Percentiles rank a stretch among this genome's conserved stretches.
These are phyloP conservation scores for Esox masquinongy DNA, from an alignment of 2,797 vertebrate genomes.

Conservation along the genomic window DNA sequence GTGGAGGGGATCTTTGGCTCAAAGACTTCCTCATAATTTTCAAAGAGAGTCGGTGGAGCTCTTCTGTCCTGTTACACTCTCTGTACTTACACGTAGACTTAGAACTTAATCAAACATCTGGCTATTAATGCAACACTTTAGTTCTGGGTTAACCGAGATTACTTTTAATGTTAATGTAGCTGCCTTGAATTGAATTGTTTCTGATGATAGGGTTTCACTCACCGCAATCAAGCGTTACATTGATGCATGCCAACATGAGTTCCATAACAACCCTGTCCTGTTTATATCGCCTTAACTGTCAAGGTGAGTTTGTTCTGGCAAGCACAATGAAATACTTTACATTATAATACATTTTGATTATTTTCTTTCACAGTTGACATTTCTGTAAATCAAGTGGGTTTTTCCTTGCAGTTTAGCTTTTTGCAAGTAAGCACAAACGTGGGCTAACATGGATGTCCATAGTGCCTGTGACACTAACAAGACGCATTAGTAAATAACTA, in stretches of 20 bases:
- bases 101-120: too few species aligned
- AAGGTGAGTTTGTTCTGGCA: neutral
- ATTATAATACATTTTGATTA: neutral
- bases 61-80: too few species aligned
- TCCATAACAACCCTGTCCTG: neutral
- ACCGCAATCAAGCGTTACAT: neutral
- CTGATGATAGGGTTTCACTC: neutral
- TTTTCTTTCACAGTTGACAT: neutral
- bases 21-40: too few species aligned
- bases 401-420: neutral
- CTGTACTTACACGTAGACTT: too few species aligned
- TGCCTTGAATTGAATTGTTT: neutral
- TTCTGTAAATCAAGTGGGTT: constrained; percentile 10
- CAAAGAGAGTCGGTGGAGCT: too few species aligned
- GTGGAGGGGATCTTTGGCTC: too few species aligned
- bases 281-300: neutral
- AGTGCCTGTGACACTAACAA: constrained; percentile 53
- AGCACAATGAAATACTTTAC: neutral
- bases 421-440: constrained; percentile 46
- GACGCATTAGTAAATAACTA: constrained; percentile 75
- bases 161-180: neutral
- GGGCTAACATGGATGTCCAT: constrained; percentile 15
- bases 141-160: too few species aligned
- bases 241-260: neutral
- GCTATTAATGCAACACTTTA: too few species aligned